Evolutionary conservation across 2,113 vertebrate genomes (phyloP).

Genomic region (Capricornis sumatraensis): DNA sequence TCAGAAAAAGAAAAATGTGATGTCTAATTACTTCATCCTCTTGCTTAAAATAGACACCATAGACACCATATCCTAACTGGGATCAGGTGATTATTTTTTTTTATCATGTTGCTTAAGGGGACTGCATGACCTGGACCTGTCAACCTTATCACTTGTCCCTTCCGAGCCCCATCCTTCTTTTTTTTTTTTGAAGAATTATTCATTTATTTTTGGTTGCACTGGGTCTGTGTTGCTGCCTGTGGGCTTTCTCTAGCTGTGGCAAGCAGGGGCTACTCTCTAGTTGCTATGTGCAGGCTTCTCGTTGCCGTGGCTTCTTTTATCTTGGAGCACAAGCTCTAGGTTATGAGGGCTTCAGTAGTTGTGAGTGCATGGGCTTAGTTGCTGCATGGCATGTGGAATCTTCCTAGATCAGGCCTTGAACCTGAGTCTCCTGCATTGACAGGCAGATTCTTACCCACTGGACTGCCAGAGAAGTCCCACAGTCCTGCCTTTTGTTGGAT

Average conservation of each 20-base stretch:
- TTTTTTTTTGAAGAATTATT: background rate
- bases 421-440: background rate
- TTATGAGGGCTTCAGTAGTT: background rate
- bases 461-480: background rate
- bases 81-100: background rate
- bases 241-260: background rate
- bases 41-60: background rate
- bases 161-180: background rate
- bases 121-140: background rate
- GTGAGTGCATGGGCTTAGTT: background rate
- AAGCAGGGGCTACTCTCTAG: background rate
- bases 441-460: background rate
- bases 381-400: background rate
- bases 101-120: background rate
- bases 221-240: background rate
- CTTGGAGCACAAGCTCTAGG: background rate
- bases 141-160: background rate
- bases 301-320: background rate
- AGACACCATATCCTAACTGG: background rate
- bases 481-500: background rate
- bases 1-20: background rate
- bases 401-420: background rate
- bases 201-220: background rate
- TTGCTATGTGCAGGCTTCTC: background rate
- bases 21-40: background rate